Evolutionary conservation across 2,113 vertebrate genomes (phyloP), one percentile per base, ranked within the genome.

Genomic region (Notiomystis cincta): DNA sequence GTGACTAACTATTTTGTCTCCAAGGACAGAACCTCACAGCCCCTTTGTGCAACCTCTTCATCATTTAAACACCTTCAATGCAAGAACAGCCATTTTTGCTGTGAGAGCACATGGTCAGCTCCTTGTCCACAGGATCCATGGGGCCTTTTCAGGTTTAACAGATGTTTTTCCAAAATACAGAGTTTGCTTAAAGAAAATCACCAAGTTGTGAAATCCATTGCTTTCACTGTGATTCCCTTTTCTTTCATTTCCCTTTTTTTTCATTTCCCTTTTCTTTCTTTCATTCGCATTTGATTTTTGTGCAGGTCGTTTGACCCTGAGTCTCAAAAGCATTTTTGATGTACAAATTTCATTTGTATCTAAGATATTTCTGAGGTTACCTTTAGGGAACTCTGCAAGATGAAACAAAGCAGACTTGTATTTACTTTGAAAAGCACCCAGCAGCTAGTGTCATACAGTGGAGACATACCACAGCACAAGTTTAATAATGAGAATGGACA

Each of bases 381-480:
- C 57, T 27, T 57, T 80, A 65, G 64, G 90, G 84, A 93, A 61
- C 75, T 95, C 90, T 93, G 57, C 30, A 79, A 89, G 93, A 82
- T 88, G 86, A 97, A 97, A 92, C 30, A 96, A 95, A 96, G 53
- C 86, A 97, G 91, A 89, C 82, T 87, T 92, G 31, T 95, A 11
- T 96, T 97, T 96, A 53, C 60, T 93, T 97, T 96, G 96, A 95
- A 97, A 95, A 96, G 83, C 40, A 87, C 94, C 90, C 95, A 97
- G 87, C 84, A 96, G 37, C 82, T 93, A 92, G 87, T 94, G 89
- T 88, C 87, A 69, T 67, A 64, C 79, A 71, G 87, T 82, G 86
- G 88, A 97, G 89, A 90, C 91, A 76, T 91, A 92, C 66, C 14
- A 7, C 79, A 96, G 92, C 48, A 38, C 48, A 58, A 54, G 66